phyloP scores from a whole-genome alignment of 2,797 vertebrate species.

The Pelochelys cantorii region DNA sequence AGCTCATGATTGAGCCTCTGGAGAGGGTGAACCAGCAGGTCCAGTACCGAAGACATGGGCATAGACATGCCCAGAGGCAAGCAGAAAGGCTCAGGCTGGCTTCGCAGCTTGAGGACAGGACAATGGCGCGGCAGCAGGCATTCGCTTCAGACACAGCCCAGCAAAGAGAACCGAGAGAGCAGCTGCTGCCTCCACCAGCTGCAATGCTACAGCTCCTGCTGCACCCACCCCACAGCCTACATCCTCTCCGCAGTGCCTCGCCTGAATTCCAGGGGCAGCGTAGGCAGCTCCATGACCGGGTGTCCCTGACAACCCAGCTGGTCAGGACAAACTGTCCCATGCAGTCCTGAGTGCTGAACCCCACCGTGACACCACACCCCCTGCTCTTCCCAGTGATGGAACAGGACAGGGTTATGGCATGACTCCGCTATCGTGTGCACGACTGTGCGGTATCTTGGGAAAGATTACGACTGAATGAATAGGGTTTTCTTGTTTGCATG shows the following conservation, averaged over 20 bases:
- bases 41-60: neutral
- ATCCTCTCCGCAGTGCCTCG: neutral
- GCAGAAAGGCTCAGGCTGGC: neutral
- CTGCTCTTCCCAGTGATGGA: too few relatives aligned
- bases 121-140: neutral
- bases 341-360: neutral
- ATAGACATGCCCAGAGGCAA: neutral
- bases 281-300: neutral
- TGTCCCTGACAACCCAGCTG: neutral
- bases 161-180: neutral
- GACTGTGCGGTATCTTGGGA: too few relatives aligned
- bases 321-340: neutral
- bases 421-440: too few relatives aligned
- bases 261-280: neutral
- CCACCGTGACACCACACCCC: too few relatives aligned
- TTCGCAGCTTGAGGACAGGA: neutral
- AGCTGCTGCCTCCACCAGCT: neutral
- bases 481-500: too few relatives aligned
- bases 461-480: too few relatives aligned
- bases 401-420: too few relatives aligned
- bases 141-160: neutral
- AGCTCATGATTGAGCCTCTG: neutral
- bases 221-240: neutral
- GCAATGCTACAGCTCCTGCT: too few relatives aligned
- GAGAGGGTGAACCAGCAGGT: neutral